phyloP scores from a whole-genome alignment of 2,113 vertebrate genomes.

The Heterotis niloticus region DNA sequence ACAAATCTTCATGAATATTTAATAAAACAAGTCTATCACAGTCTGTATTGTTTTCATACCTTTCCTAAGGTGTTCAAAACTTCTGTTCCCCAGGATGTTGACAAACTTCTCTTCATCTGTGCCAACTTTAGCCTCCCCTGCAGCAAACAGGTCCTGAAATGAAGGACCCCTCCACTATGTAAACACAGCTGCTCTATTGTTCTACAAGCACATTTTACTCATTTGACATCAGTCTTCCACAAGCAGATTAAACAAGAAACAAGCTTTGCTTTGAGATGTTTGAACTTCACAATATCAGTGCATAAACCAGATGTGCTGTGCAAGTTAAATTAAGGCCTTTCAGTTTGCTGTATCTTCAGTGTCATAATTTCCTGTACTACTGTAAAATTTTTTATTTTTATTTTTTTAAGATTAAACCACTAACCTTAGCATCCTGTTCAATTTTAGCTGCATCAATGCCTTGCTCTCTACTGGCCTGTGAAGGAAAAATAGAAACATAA shows the following conservation, averaged over 20 bases:
- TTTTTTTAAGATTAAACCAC: conserved; percentile 29
- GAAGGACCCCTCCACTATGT: conserved; percentile 8
- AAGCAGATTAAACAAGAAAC: not conserved
- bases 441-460: conserved; percentile 70
- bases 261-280: not conserved
- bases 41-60: conserved; percentile 55
- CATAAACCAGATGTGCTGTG: not conserved
- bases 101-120: conserved; percentile 93
- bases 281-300: not conserved
- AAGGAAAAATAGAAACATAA: not conserved
- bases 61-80: conserved; percentile 73
- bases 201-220: not conserved
- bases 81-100: conserved; percentile 85
- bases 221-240: not conserved
- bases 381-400: not conserved
- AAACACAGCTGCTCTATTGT: conserved; percentile 7
- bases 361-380: not conserved
- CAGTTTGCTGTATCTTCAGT: not conserved
- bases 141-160: conserved; percentile 79
- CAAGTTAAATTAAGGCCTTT: too few species aligned
- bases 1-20: too few species aligned
- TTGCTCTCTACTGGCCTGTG: conserved; percentile 78
- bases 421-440: conserved; percentile 89
- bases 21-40: not conserved
- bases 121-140: conserved; percentile 85